Evolutionary conservation across 2,113 vertebrate genomes (phyloP).

Genomic region (Turdus rufiventris): DNA sequence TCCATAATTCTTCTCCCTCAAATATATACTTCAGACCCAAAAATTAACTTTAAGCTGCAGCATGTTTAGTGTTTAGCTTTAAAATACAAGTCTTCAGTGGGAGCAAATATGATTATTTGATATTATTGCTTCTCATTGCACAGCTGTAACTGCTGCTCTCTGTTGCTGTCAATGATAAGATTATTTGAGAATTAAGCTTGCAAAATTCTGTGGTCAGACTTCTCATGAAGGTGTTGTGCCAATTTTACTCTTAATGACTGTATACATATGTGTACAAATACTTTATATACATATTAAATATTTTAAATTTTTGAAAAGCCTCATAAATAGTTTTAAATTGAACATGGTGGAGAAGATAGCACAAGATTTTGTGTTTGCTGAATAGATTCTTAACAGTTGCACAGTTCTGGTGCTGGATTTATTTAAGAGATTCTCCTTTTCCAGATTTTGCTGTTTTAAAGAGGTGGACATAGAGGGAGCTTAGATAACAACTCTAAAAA

Average conservation of each 20-base stretch:
- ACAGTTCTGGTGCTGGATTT: neutral
- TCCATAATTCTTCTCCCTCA: neutral
- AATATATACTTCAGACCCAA: neutral
- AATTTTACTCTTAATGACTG: neutral
- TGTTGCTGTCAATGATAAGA: neutral
- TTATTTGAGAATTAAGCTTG: neutral
- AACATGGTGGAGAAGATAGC: neutral
- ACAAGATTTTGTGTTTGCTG: neutral
- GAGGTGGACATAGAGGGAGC: rapidly evolving
- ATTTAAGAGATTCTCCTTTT: neutral
- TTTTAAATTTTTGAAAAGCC: neutral
- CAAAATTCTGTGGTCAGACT: neutral
- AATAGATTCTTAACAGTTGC: neutral
- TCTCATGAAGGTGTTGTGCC: neutral
- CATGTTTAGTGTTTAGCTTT: neutral
- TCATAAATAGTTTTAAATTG: neutral
- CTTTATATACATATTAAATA: neutral
- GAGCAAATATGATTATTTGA: neutral
- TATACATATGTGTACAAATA: neutral
- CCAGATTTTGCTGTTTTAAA: neutral
- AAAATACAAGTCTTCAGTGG: neutral
- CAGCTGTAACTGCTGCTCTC: neutral
- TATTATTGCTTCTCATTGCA: neutral
- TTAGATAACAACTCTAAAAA: neutral
- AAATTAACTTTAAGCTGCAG: neutral